Base-by-base conservation (phyloP, 2,888 invertebrate genomes). In the Noctua janthina region DNA sequence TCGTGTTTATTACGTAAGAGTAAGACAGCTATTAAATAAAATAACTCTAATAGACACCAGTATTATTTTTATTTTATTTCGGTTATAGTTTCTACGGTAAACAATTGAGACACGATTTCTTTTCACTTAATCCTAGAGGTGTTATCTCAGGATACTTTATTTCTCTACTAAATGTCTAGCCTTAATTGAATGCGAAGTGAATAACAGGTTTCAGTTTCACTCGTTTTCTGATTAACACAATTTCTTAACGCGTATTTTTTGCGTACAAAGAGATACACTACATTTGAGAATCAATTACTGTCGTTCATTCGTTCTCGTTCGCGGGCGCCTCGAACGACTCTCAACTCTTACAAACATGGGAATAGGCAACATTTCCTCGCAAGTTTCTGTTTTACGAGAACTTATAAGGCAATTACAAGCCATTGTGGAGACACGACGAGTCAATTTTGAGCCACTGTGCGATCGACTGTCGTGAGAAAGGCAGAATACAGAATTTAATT, bases 321-420 rank as follows among this genome's bases (percentile, higher is more conserved):
- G 56, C 74, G 66, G 43, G 51, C 59, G 74, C 46, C 79, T 68
- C 59, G 74, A 56, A 78, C 56, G 64, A 79, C 68, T 66, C 56
- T 74, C 78, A 68, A 64, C 15, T 66, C 43, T 29, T 74, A 75
- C 76, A 69, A 78, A 79, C 76, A 68, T 64, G 87, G 76, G 20
- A 29, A 70, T 69, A 82, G 62, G 70, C 74, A 68, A 74, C 85
- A 78, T 80, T 78, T 79, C 74, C 78, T 82, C 70, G 17, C 75
- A 71, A 74, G 76, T 71, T 74, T 74, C 66, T 70, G 76, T 77
- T 78, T 79, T 76, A 79, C 74, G 64, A 49, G 78, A 68, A 70
- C 84, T 75, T 87, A 78, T 82, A 87, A 56, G 80, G 87, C 59
- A 83, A 87, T 85, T 87, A 87, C 86, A 79, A 81, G 70, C 70